Percentiles rank a stretch among this genome's conserved stretches.
Evolutionary conservation across 2,797 vertebrate species (phyloP).

Genomic region (Hoplostethus mediterraneus): DNA sequence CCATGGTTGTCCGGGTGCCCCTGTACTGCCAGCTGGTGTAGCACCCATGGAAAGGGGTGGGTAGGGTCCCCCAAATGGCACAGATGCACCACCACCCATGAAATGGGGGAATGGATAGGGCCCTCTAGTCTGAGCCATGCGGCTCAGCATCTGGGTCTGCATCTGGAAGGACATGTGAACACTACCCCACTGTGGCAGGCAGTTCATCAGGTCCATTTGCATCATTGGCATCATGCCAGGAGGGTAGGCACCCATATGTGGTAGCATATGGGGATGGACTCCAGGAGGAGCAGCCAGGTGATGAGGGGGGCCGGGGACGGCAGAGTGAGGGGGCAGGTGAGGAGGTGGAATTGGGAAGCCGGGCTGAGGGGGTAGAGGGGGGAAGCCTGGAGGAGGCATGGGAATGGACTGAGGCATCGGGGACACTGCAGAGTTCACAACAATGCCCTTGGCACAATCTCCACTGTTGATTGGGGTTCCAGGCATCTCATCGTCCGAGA

Average conservation of each 20-base stretch:
- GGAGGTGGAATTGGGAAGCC: conserved; percentile 88
- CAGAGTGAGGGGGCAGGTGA: conserved; percentile 82
- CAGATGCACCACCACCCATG: conserved; percentile 78
- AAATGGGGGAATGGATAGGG: conserved; percentile 91
- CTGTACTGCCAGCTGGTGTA: conserved; percentile 56
- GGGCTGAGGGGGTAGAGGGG: conserved; percentile 87
- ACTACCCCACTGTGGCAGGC: conserved; percentile 93
- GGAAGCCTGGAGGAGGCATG: conserved; percentile 89
- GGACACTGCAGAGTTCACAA: conserved; percentile 90
- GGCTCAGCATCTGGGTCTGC: conserved; percentile 98
- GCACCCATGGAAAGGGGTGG: conserved; percentile 85
- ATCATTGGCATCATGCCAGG: conserved; percentile 91
- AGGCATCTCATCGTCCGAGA: conserved; percentile 97
- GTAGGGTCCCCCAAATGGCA: conserved; percentile 91
- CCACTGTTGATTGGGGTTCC: conserved; percentile 88
- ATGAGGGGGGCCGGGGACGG: conserved; percentile 86
- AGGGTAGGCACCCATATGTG: conserved; percentile 88
- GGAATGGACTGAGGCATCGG: conserved; percentile 88
- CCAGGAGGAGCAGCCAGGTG: conserved; percentile 85
- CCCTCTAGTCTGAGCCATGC: conserved; percentile 93
- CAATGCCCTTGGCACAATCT: conserved; percentile 93
- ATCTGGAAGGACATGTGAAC: conserved; percentile 99
- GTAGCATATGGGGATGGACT: conserved; percentile 89
- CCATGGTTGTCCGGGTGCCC: conserved; percentile 90
- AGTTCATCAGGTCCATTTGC: conserved; percentile 95